A percentile compares a stretch with the other conserved stretches of the same genome.
Conservation (phyloP, 2,797 vertebrate genomes). For the Artibeus jamaicensis region DNA sequence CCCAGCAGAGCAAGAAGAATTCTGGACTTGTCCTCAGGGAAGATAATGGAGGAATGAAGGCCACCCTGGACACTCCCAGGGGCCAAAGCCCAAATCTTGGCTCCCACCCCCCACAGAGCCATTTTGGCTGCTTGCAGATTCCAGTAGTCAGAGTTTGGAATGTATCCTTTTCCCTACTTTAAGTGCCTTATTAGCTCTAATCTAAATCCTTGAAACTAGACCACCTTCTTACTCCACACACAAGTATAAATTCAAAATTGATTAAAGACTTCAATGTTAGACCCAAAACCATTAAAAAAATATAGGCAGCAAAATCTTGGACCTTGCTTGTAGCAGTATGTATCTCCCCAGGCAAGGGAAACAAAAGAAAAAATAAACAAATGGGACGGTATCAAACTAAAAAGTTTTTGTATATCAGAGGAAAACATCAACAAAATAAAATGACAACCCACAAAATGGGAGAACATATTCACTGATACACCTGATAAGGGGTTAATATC, state of each 20-base stretch:
- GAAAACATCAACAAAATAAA: background rate
- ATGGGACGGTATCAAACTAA: background rate
- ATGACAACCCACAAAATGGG: background rate
- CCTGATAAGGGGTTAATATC: background rate
- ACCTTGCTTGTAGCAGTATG: background rate
- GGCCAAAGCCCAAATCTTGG: background rate
- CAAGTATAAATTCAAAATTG: background rate
- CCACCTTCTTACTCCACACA: background rate
- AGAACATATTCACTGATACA: background rate
- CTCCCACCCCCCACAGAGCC: background rate
- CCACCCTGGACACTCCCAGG: background rate
- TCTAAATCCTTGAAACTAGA: background rate
- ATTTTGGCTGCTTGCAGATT: background rate
- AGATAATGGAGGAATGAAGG: background rate
- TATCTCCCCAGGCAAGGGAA: background rate
- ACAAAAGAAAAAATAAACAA: background rate
- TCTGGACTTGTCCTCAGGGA: background rate
- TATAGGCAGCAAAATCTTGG: background rate
- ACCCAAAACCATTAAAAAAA: background rate
- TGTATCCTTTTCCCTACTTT: background rate
- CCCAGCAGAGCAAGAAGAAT: background rate
- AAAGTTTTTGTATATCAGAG: background rate
- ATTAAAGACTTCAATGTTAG: background rate
- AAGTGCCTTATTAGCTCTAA: background rate
- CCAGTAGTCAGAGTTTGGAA: rapidly evolving